A percentile compares a stretch with the other conserved stretches of the same genome.
Evolutionary conservation across 1,140 invertebrate genomes (phyloP).

Genomic region (Saccostrea echinata): DNA sequence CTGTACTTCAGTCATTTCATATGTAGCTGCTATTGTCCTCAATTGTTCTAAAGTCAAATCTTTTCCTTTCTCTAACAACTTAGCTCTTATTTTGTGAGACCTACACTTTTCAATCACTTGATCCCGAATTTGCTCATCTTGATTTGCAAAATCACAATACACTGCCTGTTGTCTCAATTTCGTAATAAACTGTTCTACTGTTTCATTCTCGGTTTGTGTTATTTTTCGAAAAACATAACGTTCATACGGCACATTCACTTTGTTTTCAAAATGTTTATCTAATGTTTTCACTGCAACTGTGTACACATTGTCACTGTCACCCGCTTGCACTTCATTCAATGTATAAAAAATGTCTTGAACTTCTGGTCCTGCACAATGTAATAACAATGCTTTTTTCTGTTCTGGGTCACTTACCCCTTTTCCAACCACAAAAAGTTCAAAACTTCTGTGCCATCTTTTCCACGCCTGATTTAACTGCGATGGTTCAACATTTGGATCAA

Average conservation of each 20-base stretch:
- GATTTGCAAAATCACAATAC: slow-evolving; percentile 52
- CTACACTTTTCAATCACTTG: slow-evolving; percentile 56
- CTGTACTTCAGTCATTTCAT: slow-evolving; percentile 18
- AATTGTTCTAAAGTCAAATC: slow-evolving; percentile 50
- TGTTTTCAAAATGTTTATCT: slow-evolving; percentile 43
- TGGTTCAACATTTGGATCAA: slow-evolving; percentile 40
- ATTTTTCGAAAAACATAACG: background rate
- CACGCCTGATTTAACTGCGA: slow-evolving; percentile 38
- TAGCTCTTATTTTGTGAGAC: slow-evolving; percentile 43
- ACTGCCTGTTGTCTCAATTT: slow-evolving; percentile 53
- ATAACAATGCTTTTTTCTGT: slow-evolving; percentile 56
- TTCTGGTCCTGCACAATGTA: slow-evolving; percentile 59
- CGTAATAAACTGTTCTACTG: slow-evolving; percentile 49
- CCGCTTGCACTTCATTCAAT: background rate
- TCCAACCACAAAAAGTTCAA: slow-evolving; percentile 53
- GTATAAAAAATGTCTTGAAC: slow-evolving; percentile 63
- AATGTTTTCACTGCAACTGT: slow-evolving; percentile 14
- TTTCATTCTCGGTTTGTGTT: slow-evolving; percentile 43
- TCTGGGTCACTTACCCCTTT: slow-evolving; percentile 51
- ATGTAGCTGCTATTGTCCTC: slow-evolving; percentile 29
- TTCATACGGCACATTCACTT: slow-evolving; percentile 52
- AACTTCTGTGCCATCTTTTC: slow-evolving; percentile 58
- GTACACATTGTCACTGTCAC: slow-evolving; percentile 40
- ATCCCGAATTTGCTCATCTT: slow-evolving; percentile 48
- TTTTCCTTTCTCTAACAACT: slow-evolving; percentile 39